Evolutionary conservation across 2,113 vertebrate genomes (phyloP), one percentile per base, ranked within the genome.

Genomic region (Anguilla japonica): DNA sequence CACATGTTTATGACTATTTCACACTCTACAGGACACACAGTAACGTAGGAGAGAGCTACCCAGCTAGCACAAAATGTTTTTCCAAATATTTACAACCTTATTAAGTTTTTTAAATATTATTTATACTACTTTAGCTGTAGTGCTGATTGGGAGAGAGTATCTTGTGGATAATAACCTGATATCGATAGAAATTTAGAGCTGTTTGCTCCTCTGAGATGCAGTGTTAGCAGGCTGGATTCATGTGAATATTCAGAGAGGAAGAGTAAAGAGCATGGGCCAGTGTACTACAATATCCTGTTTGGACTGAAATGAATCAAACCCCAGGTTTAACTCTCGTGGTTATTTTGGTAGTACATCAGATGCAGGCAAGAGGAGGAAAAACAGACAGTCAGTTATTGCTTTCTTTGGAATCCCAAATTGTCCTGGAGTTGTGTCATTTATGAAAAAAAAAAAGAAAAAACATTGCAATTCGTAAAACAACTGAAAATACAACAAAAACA

Each of bases 211-310:
- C 79, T 83, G 90, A 87, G 89, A 84, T 90, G 88, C 89, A 83
- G 86, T 83, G n/a, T 50, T n/a, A 67, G 83, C 90, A 88, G 22
- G n/a, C 9, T 57, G 60, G 20, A 26, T 22, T 0, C 50, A 34
- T 75, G 75, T 87, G 50, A 40, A 56, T 43, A 87, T 91, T 81
- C 91, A 90, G 85, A 87, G 85, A 88, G 83, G 84, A 84, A 91
- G 89, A 86, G 87, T 92, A 90, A 92, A 89, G 88, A 93, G 90
- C 93, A 90, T 89, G 87, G 83, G 50, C 87, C 86, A 88, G 90
- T 18, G 90, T 93, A 91, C 91, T 91, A 93, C 92, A 94, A 93
- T 94, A 94, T 95, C 93, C 93, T 94, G 93, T 94, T 93, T 93
- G 92, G 91, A 89, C 89, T 93, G 85, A 85, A 88, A 79, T 79